Conservation (phyloP, 2,113 vertebrate genomes). For the Antigone vipio region DNA sequence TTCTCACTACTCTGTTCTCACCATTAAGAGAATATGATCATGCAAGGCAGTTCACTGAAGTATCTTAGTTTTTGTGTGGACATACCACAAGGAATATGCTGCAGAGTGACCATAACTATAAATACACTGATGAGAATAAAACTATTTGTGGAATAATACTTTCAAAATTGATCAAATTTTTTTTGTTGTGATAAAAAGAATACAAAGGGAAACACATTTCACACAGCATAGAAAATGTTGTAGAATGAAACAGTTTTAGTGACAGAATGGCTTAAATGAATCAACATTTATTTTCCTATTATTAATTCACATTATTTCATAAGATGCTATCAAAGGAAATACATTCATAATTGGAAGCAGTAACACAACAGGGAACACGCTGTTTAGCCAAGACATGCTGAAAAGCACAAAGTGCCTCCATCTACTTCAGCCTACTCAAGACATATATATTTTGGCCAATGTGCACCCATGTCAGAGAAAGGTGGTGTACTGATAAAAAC, state of each 20-base stretch:
- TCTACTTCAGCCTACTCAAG: not conserved
- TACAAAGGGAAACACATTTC: not conserved
- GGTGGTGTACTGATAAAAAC: not conserved
- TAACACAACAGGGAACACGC: not conserved
- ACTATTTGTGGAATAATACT: not conserved
- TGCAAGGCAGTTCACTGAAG: not conserved
- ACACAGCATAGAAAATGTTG: not conserved
- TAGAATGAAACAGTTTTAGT: not conserved
- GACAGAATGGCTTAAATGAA: not conserved
- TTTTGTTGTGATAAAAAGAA: not conserved
- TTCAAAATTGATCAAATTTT: not conserved
- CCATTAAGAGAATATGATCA: not conserved
- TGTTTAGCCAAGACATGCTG: not conserved
- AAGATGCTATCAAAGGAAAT: not conserved
- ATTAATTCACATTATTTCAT: not conserved
- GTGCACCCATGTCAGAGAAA: not conserved
- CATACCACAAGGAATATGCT: not conserved
- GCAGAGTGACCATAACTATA: not conserved
- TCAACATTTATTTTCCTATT: not conserved
- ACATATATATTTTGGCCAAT: fast-evolving
- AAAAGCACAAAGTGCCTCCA: not conserved
- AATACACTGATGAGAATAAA: not conserved
- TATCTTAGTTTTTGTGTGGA: not conserved
- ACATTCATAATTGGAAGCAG: not conserved
- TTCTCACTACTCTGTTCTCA: not conserved